These are phyloP conservation scores for Oithona nana DNA, from an alignment of 2,888 invertebrate species.

Conservation along the genomic window DNA sequence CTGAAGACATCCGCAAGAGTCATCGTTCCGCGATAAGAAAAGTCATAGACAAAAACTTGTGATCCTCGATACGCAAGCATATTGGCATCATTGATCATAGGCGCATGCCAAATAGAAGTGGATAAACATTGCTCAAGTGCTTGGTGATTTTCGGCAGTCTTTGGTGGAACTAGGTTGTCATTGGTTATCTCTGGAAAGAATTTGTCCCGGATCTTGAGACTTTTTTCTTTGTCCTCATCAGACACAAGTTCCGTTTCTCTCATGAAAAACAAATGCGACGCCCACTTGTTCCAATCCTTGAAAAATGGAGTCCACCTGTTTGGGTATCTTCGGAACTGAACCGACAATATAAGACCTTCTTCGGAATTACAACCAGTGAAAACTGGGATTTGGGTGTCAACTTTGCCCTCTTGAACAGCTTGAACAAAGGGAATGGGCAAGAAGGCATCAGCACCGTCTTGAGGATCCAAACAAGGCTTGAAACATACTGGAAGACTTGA, in stretches of 20 bases:
- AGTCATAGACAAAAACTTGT: background rate
- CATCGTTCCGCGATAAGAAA: background rate
- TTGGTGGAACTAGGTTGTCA: background rate
- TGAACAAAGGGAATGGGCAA: constrained; percentile 3
- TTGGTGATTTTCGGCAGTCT: background rate
- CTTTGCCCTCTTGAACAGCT: background rate
- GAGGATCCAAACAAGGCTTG: constrained; percentile 3
- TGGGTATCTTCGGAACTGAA: background rate
- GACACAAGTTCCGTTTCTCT: background rate
- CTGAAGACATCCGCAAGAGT: background rate
- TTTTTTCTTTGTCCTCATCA: background rate
- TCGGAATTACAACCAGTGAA: constrained; percentile 1
- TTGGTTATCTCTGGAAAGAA: background rate
- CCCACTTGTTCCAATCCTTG: background rate
- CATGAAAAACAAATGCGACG: constrained; percentile 1
- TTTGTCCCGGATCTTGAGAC: background rate
- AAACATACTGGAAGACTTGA: background rate
- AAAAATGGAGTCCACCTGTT: background rate
- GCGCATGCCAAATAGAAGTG: background rate
- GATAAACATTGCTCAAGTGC: background rate
- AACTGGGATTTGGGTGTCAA: background rate
- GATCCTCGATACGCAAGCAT: background rate
- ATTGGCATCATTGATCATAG: background rate
- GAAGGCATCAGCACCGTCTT: background rate
- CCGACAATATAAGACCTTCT: constrained; percentile 2